These are phyloP conservation scores for Lasioglossum lativentre DNA, from an alignment of 2,888 invertebrate genomes.

Conservation along the genomic window DNA sequence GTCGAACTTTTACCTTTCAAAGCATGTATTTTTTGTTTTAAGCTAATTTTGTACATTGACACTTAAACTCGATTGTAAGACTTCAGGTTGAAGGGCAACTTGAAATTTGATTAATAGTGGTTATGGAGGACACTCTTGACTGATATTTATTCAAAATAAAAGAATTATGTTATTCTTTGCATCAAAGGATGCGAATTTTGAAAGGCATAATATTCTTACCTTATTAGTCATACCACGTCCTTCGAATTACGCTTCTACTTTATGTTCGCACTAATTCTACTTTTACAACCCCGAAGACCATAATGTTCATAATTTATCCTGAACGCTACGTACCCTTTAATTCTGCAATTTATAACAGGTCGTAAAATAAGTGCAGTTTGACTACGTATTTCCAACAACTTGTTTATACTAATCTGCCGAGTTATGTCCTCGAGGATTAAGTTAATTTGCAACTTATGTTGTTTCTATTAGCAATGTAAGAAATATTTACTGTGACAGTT, in stretches of 20 bases:
- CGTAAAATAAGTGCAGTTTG: constrained; percentile 49
- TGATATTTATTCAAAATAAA: not conserved
- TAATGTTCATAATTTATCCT: constrained; percentile 12
- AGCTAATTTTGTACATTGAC: too few relatives aligned
- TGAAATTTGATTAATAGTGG: too few relatives aligned
- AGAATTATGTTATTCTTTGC: not conserved
- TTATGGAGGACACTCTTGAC: not conserved
- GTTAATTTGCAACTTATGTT: constrained; percentile 6
- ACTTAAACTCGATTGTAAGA: too few relatives aligned
- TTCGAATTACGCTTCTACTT: constrained; percentile 7
- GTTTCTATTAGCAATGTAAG: not conserved
- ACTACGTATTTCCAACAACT: constrained; percentile 21
- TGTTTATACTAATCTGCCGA: not conserved
- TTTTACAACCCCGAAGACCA: constrained; percentile 13
- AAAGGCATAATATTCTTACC: not conserved
- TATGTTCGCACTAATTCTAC: constrained; percentile 3
- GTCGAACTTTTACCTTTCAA: not conserved
- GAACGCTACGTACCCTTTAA: constrained; percentile 35
- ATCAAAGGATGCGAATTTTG: not conserved
- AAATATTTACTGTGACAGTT: not conserved
- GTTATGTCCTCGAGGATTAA: not conserved
- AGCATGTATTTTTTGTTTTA: too few relatives aligned
- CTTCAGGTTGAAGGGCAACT: too few relatives aligned
- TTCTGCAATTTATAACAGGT: constrained; percentile 41
- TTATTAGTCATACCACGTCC: not conserved